Base-by-base conservation (phyloP, 2,113 vertebrate genomes). In the Diglossa brunneiventris region DNA sequence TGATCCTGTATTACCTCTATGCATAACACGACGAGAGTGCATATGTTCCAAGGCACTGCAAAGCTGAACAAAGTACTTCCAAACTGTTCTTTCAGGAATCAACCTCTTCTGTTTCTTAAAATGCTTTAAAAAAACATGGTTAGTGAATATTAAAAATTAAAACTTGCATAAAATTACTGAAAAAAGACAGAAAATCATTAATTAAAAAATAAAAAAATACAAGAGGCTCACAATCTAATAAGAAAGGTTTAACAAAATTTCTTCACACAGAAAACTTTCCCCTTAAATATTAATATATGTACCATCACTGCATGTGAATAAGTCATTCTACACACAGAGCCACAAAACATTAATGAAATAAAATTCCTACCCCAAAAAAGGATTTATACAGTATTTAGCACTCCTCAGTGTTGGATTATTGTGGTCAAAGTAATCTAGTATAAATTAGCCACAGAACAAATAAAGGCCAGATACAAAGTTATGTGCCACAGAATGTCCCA, bases 11-110 rank as follows among this genome's bases (percentile, higher is more conserved):
- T 97, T 98, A 99, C 99, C 99, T 99, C 99, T 98, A 80, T 99
- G 99, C 99, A 99, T 99, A 97, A 99, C 99, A 88, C 99, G 98
- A 42, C 99, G 98, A 78, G 99, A 99, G 96, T 99, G 99, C 99
- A 99, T 99, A 66, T 99, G 99, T 90, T 99, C 99, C 96, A 99
- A 96, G 0, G 99, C 99, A 67, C 99, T 99, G 98, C 99, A 99
- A 67, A 99, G 98, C 96, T 99, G 99, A 91, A 99, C 99, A 94
- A 99, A 99, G 97, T 99, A 99, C 95, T 99, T 99, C 99, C 99
- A 99, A 81, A 99, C 99, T 2, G 99, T 99, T 96, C 98, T 98
- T 97, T 99, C 99, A 31, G 99, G 99, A 95, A 99, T 99, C 92
- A 99, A 97, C 90, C 99, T 98, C 98, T 98, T 99, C 94, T 99